Evolutionary conservation across 2,888 invertebrate genomes (phyloP).

Genomic region (Coenonympha arcania): DNA sequence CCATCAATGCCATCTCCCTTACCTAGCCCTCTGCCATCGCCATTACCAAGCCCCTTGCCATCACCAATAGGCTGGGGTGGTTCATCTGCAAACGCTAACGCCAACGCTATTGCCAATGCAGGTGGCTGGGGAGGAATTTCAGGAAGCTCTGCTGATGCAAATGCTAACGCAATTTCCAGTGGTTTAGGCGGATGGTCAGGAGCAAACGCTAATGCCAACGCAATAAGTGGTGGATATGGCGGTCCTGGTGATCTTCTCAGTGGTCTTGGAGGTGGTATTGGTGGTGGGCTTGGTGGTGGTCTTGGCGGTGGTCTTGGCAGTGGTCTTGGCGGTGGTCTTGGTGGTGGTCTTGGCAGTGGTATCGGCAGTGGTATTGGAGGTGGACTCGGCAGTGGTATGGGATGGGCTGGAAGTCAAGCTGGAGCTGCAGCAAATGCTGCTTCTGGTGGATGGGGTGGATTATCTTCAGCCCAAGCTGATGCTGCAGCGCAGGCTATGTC

Average conservation of each 20-base stretch:
- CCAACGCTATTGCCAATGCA: conserved; percentile 15
- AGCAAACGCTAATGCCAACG: conserved; percentile 24
- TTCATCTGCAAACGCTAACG: conserved; percentile 23
- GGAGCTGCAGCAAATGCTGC: conserved; percentile 24
- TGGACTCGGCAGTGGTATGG: conserved; percentile 14
- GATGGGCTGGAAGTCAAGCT: conserved; percentile 22
- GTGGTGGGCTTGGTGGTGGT: conserved; percentile 11
- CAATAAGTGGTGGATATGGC: conserved; percentile 16
- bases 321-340: conserved; percentile 11
- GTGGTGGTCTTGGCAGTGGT: conserved; percentile 7
- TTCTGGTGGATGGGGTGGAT: conserved; percentile 8
- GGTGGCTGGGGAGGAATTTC: conserved; percentile 16
- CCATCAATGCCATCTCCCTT: neutral
- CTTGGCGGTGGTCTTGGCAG: conserved; percentile 19
- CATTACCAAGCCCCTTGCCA: neutral
- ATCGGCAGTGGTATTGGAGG: conserved; percentile 11
- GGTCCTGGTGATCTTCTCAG: conserved; percentile 7
- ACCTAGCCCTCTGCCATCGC: neutral
- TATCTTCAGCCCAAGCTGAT: conserved; percentile 24
- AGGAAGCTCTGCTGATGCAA: conserved; percentile 20
- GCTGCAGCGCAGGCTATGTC: conserved; percentile 22
- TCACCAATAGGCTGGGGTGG: conserved; percentile 1
- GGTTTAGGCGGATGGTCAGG: conserved; percentile 15
- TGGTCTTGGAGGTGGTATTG: conserved; percentile 6
- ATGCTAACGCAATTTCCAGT: conserved; percentile 22